Evolutionary conservation across 2,888 invertebrate genomes (phyloP).

Genomic region (Polydrusus cervinus): DNA sequence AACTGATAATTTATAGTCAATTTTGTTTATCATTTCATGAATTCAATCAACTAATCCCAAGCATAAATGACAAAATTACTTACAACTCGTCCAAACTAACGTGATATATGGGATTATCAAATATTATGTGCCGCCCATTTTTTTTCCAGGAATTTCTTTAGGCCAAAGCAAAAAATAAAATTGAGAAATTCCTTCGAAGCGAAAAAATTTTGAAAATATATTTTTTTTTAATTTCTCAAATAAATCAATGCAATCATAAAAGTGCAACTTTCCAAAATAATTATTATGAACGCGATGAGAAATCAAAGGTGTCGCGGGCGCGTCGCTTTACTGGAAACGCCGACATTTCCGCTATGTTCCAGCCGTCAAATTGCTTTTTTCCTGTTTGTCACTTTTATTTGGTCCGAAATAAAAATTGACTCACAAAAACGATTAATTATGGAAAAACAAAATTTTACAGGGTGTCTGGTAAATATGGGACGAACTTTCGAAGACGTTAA

Average conservation of each 20-base stretch:
- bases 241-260: neutral
- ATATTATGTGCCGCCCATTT: too few relatives aligned
- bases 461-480: too few relatives aligned
- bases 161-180: too few relatives aligned
- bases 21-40: too few relatives aligned
- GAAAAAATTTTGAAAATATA: neutral
- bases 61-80: too few relatives aligned
- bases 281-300: slow-evolving; percentile 22
- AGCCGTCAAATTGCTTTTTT: slow-evolving; percentile 50
- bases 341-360: slow-evolving; percentile 21
- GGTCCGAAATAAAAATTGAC: slow-evolving; percentile 45
- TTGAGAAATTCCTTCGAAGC: too few relatives aligned
- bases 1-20: too few relatives aligned
- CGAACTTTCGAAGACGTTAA: too few relatives aligned
- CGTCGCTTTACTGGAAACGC: slow-evolving; percentile 8
- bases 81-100: too few relatives aligned
- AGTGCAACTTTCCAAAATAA: neutral
- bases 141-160: too few relatives aligned
- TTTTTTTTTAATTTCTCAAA: neutral
- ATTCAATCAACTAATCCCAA: too few relatives aligned
- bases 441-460: slow-evolving; percentile 11
- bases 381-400: slow-evolving; percentile 49
- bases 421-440: slow-evolving; percentile 38
- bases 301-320: slow-evolving; percentile 32
- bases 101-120: too few relatives aligned